phyloP scores from a whole-genome alignment of 1,140 invertebrate genomes.

The Conus ventricosus region DNA sequence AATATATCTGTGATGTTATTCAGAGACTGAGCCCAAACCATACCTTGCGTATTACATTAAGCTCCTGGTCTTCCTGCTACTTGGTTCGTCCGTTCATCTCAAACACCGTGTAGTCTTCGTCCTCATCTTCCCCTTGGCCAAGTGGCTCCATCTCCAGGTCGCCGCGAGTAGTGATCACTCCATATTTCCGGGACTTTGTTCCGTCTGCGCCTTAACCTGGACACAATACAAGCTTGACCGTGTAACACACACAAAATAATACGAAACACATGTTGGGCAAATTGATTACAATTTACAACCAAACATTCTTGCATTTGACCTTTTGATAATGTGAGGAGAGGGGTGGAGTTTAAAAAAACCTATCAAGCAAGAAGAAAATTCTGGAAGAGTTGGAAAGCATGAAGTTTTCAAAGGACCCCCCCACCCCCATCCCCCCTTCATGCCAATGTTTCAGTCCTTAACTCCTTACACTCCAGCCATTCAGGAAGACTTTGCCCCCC shows the following conservation, averaged over 20 bases:
- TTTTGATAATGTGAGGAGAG: not conserved
- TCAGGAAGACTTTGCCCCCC: too few relatives aligned
- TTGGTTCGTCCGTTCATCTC: slow-evolving; percentile 60
- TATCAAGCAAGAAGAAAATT: too few relatives aligned
- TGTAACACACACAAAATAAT: not conserved
- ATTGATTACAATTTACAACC: not conserved
- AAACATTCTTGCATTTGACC: not conserved
- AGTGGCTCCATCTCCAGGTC: slow-evolving; percentile 67
- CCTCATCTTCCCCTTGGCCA: slow-evolving; percentile 63
- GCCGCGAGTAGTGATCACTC: slow-evolving; percentile 58
- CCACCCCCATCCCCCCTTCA: too few relatives aligned
- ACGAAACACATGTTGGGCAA: not conserved
- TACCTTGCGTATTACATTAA: too few relatives aligned
- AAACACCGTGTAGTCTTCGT: slow-evolving; percentile 67
- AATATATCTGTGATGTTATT: too few relatives aligned
- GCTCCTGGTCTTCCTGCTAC: not conserved
- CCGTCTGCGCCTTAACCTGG: slow-evolving; percentile 55
- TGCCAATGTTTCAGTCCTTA: too few relatives aligned
- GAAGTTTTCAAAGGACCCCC: too few relatives aligned
- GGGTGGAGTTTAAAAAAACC: too few relatives aligned
- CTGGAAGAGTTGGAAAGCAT: too few relatives aligned
- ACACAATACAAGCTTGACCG: slow-evolving; percentile 8
- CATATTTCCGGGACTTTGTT: slow-evolving; percentile 67
- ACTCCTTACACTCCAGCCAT: too few relatives aligned
- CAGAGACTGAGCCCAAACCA: too few relatives aligned